phyloP scores from a whole-genome alignment of 2,888 invertebrate species.

The Andricus quercusramuli region DNA sequence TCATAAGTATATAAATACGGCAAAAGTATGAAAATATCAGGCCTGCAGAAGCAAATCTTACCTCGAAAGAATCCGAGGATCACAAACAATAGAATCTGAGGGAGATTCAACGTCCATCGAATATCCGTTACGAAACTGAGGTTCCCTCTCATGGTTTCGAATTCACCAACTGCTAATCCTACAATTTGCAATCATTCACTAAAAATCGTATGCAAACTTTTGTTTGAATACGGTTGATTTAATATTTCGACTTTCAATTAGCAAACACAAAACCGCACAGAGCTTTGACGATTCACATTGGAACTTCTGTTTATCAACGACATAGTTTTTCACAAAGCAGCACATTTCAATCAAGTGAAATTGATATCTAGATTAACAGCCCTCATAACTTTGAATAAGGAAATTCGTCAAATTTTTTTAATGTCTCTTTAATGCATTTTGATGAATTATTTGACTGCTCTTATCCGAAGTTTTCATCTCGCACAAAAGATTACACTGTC shows the following conservation, averaged over 20 bases:
- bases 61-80: conserved; percentile 49
- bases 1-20: too few species aligned
- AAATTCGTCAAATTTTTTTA: not conserved
- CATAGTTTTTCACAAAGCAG: not conserved
- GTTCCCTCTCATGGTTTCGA: conserved; percentile 29
- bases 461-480: conserved; percentile 18
- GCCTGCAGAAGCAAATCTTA: conserved; percentile 18
- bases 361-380: not conserved
- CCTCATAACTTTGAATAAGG: not conserved
- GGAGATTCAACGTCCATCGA: conserved; percentile 46
- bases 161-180: conserved; percentile 16
- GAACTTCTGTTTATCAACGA: conserved; percentile 1
- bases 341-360: not conserved
- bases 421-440: not conserved
- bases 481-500: conserved; percentile 27
- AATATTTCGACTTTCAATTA: conserved; percentile 3
- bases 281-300: not conserved
- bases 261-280: conserved; percentile 11
- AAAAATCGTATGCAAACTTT: not conserved
- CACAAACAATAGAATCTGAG: conserved; percentile 44
- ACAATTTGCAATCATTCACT: conserved; percentile 18
- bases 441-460: not conserved
- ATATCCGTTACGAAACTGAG: conserved; percentile 50
- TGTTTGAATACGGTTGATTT: conserved; percentile 5
- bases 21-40: not conserved